Evolutionary conservation across 2,113 vertebrate genomes (phyloP).

Genomic region (Maccullochella peelii): DNA sequence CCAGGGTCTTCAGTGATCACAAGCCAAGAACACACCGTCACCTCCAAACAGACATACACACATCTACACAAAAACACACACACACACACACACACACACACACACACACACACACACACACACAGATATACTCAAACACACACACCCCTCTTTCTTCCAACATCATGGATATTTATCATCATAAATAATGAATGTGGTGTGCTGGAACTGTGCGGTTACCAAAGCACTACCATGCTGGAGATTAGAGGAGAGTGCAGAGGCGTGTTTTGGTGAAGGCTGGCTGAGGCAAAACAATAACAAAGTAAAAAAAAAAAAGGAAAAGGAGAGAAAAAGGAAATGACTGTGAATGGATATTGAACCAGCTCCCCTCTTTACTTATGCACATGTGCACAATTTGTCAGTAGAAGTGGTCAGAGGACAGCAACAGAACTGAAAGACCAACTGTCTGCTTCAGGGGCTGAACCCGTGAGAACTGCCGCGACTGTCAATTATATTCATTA

Average conservation of each 20-base stretch:
- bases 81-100: not conserved
- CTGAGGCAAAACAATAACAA: constrained; percentile 25
- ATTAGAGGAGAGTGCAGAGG: constrained; percentile 51
- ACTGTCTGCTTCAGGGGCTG: not conserved
- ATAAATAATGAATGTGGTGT: constrained; percentile 69
- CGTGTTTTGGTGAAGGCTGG: constrained; percentile 28
- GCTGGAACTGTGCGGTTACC: constrained; percentile 54
- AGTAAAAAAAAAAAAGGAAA: not conserved
- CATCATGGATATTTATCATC: constrained; percentile 66
- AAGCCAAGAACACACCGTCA: constrained; percentile 44
- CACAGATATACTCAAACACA: not conserved
- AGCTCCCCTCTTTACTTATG: not conserved
- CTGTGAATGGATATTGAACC: not conserved
- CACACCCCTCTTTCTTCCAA: constrained; percentile 11
- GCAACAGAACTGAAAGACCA: not conserved
- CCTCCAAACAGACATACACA: constrained; percentile 23
- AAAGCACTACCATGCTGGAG: constrained; percentile 54
- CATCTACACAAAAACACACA: constrained; percentile 14
- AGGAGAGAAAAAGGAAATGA: constrained; percentile 6
- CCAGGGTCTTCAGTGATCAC: constrained; percentile 36
- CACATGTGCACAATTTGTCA: not conserved
- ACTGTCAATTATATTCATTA: constrained; percentile 14
- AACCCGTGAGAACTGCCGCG: not conserved
- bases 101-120: constrained; percentile 4
- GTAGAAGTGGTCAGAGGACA: constrained; percentile 8